Evolutionary conservation across 2,888 invertebrate species (phyloP), one percentile per base, ranked within the genome.

Genomic region (Scaptomyza flava): DNA sequence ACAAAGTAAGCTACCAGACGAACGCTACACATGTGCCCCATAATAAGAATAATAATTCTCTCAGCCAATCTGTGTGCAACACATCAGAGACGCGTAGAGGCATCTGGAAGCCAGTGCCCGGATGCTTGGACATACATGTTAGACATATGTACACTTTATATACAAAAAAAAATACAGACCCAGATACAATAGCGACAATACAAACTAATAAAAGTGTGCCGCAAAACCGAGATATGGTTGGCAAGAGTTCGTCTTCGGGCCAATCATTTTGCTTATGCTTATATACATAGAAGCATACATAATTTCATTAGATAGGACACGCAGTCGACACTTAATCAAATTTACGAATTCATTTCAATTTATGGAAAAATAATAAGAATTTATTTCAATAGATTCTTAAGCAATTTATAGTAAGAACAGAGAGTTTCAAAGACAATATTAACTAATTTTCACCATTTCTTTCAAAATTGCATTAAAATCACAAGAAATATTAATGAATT

Each of bases 151-250:
- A 17, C 17, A 17, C 17, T 17, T 17, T 17, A 17, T 17, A 17
- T n/a, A 48, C 11, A 47, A 45, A 62, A 48, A 36, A 54, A 43
- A 51, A 38, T 6, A 57, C 58, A 59, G 43, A 56, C 38, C 45
- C 46, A 63, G 30, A 65, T 53, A 60, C 57, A 56, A 46, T 47
- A 47, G 33, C 59, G 47, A 30, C 67, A 68, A 69, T 68, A 65
- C 65, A 70, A 66, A 65, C 60, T 70, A 68, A 72, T 74, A 66
- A 76, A 85, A 80, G 76, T 85, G 77, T 84, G 81, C 81, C 81
- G 65, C 75, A 64, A 41, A 51, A 68, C 50, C 67, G 60, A 68
- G 68, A 68, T 75, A 67, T 53, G 57, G 12, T 41, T 51, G 73
- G 46, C 65, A 69, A 77, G 61, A 58, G 64, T 68, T 62, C 65